These are phyloP conservation scores for Colossoma macropomum DNA, from an alignment of 2,113 vertebrate species.

Conservation along the genomic window DNA sequence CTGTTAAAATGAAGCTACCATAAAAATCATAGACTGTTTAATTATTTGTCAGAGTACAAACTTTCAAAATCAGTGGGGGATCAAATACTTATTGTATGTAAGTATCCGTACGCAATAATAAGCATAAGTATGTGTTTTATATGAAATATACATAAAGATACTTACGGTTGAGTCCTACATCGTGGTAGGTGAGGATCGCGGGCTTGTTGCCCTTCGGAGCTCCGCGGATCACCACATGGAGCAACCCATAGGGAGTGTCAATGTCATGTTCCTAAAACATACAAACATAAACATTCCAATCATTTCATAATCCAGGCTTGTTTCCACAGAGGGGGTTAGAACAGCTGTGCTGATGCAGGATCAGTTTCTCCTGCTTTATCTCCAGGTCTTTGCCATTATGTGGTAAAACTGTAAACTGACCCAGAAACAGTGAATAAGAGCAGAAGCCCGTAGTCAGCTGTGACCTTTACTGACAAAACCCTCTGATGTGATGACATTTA, in stretches of 20 bases:
- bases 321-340: not conserved
- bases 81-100: no score
- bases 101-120: no score
- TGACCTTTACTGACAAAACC: not conserved
- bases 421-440: not conserved
- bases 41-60: no score
- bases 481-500: not conserved
- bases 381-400: not conserved
- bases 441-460: not conserved
- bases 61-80: no score
- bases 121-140: no score
- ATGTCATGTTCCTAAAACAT: constrained; percentile 91
- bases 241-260: constrained; percentile 92
- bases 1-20: no score
- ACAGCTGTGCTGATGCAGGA: not conserved
- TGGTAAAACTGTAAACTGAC: not conserved
- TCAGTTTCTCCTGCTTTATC: not conserved
- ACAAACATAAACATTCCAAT: constrained; percentile 39
- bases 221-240: constrained; percentile 95
- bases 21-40: no score
- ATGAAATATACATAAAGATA: no score
- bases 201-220: constrained; percentile 94
- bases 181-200: constrained; percentile 95
- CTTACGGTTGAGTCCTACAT: constrained; percentile 97
- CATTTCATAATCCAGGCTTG: not conserved